Conservation (phyloP, 2,797 vertebrate genomes). For the Sebastes alutus region DNA sequence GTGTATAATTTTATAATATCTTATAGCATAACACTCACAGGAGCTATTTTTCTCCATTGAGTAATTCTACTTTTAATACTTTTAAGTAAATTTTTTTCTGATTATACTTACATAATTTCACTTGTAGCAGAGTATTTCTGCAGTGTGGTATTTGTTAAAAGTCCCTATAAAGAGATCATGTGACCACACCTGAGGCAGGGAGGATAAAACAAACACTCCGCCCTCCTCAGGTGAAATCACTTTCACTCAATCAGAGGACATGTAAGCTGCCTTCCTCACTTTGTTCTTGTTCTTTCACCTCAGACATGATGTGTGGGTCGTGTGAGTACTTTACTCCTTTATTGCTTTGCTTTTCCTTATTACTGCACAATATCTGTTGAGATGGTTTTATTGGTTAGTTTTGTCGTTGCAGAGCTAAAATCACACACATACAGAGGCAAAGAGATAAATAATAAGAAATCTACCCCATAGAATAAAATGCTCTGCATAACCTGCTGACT, state of each 20-base stretch:
- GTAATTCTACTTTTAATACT: neutral
- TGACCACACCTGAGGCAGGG: neutral
- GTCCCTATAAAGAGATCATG: neutral
- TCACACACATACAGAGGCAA: too few species aligned
- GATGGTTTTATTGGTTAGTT: too few species aligned
- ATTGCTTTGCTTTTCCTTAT: neutral
- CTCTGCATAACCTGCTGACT: too few species aligned
- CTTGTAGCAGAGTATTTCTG: neutral
- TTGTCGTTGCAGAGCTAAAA: too few species aligned
- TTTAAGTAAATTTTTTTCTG: too few species aligned
- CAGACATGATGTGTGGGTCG: too few species aligned
- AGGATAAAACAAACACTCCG: neutral
- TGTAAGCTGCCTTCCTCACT: fast-evolving
- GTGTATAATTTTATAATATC: neutral
- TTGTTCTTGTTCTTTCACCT: neutral
- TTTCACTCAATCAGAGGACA: neutral
- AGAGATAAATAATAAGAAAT: too few species aligned
- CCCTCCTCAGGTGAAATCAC: neutral
- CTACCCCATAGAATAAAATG: too few species aligned
- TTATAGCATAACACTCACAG: neutral
- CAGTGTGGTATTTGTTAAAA: neutral
- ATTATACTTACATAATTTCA: neutral
- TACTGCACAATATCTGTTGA: neutral
- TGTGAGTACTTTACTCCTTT: too few species aligned
- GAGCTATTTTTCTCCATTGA: neutral